These are phyloP conservation scores for Procambarus clarkii DNA, from an alignment of 1,140 invertebrate genomes.

Conservation along the genomic window DNA sequence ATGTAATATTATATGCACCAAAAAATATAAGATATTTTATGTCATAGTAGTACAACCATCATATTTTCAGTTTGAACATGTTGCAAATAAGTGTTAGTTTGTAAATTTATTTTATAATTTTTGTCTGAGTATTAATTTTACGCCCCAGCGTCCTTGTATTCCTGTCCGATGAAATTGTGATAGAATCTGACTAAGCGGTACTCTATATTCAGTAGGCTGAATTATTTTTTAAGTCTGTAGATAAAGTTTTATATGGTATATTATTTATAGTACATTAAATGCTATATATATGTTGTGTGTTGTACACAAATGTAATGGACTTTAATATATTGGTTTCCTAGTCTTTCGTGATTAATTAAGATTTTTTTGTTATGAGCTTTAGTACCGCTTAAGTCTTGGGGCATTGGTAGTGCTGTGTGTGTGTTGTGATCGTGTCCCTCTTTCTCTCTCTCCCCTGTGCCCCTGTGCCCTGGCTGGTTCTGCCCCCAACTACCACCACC, in stretches of 20 bases:
- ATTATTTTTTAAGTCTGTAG: background rate
- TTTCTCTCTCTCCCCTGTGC: slow-evolving; percentile 57
- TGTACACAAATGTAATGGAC: background rate
- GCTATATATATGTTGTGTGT: background rate
- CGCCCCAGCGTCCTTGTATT: slow-evolving; percentile 35
- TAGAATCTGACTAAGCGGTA: slow-evolving; percentile 43
- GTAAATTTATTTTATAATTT: slow-evolving; percentile 13
- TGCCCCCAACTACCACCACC: slow-evolving; percentile 52
- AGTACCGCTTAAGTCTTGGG: slow-evolving; percentile 24
- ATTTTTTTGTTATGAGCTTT: background rate
- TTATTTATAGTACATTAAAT: background rate
- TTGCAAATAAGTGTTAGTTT: slow-evolving; percentile 5
- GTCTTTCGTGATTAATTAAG: background rate
- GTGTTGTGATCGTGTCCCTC: slow-evolving; percentile 64
- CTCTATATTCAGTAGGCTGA: background rate
- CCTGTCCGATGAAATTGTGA: slow-evolving; percentile 51
- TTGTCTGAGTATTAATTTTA: slow-evolving; percentile 21
- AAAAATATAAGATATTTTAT: slow-evolving; percentile 8
- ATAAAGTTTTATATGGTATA: background rate
- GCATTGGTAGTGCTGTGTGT: slow-evolving; percentile 53
- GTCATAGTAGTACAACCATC: background rate
- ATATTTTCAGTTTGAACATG: background rate
- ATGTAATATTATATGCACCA: background rate
- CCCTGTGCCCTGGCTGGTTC: slow-evolving; percentile 49
- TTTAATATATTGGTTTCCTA: background rate